A percentile compares a stretch with the other conserved stretches of the same genome.
phyloP scores from a whole-genome alignment of 2,797 vertebrate genomes.

The Melanotaenia maccullochi region DNA sequence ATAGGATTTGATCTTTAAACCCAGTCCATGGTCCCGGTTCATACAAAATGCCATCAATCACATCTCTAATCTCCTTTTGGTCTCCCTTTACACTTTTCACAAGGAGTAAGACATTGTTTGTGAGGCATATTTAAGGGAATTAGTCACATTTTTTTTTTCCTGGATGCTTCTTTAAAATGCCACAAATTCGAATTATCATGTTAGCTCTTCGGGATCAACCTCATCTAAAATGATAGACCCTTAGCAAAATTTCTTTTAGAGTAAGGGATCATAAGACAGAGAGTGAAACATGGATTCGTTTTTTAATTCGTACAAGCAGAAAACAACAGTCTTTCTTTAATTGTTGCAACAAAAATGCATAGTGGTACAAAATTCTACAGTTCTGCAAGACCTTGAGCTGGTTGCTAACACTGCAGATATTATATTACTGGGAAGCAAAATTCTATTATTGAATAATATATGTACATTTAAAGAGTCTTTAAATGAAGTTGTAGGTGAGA shows the following conservation, averaged over 20 bases:
- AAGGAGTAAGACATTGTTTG: conserved; percentile 36
- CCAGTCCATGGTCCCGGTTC: conserved; percentile 52
- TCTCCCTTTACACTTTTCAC: conserved; percentile 52
- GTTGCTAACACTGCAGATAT: conserved; percentile 30
- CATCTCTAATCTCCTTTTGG: conserved; percentile 56
- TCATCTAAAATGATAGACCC: not conserved
- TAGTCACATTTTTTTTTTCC: conserved; percentile 14
- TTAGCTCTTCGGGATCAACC: conserved; percentile 3
- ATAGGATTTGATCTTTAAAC: conserved; percentile 72
- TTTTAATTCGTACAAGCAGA: no score
- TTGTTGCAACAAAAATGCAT: no score
- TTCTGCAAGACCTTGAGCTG: not conserved
- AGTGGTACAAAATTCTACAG: no score
- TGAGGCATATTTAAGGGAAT: conserved; percentile 32
- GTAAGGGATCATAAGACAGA: no score
- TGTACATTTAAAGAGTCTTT: conserved; percentile 41
- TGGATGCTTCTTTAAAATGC: conserved; percentile 19
- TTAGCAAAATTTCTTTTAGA: no score
- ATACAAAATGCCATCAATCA: conserved; percentile 65
- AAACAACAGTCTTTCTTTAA: no score
- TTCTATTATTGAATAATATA: conserved; percentile 34
- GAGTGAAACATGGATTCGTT: no score
- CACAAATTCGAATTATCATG: conserved; percentile 2
- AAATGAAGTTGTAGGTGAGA: conserved; percentile 16
- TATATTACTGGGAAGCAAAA: conserved; percentile 44